A percentile compares a stretch with the other conserved stretches of the same genome.
Conservation (phyloP, 2,888 invertebrate species). For the Pseudoips prasinana region DNA sequence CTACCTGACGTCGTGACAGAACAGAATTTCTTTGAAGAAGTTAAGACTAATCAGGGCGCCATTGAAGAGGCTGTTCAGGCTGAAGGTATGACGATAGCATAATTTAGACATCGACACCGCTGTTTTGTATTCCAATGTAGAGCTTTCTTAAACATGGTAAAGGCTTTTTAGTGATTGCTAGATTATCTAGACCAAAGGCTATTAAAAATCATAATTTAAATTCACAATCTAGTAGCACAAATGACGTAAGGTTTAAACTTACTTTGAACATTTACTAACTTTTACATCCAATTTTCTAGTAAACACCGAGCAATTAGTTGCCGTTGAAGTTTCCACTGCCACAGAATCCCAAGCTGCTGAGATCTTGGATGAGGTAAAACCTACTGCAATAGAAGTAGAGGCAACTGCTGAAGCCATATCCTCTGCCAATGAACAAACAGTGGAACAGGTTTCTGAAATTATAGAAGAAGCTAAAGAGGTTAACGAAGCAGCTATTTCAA, state of each 20-base stretch:
- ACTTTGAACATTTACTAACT: background rate
- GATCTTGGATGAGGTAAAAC: conserved; percentile 16
- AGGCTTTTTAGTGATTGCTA: no score
- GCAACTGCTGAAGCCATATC: conserved; percentile 10
- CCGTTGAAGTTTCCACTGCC: conserved; percentile 23
- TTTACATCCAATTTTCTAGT: conserved; percentile 21
- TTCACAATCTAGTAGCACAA: no score
- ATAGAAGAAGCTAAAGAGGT: conserved; percentile 7
- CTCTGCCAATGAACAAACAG: conserved; percentile 15
- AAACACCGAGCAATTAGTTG: conserved; percentile 19
- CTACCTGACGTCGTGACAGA: conserved; percentile 59
- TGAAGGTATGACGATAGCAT: no score
- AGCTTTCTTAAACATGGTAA: no score
- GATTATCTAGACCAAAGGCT: no score
- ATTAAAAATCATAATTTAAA: no score
- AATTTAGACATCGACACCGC: no score
- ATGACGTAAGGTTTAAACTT: no score
- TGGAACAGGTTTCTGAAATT: conserved; percentile 11
- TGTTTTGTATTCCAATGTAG: no score
- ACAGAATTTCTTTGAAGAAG: conserved; percentile 45
- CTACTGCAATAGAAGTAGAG: conserved; percentile 18
- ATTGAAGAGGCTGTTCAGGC: conserved; percentile 16
- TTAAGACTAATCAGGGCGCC: conserved; percentile 27
- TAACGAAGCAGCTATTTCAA: conserved; percentile 9
- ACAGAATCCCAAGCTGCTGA: conserved; percentile 11